Percentiles rank a stretch among this genome's conserved stretches.
phyloP scores from a whole-genome alignment of 2,888 invertebrate species.

The Dichetophora obliterata region DNA sequence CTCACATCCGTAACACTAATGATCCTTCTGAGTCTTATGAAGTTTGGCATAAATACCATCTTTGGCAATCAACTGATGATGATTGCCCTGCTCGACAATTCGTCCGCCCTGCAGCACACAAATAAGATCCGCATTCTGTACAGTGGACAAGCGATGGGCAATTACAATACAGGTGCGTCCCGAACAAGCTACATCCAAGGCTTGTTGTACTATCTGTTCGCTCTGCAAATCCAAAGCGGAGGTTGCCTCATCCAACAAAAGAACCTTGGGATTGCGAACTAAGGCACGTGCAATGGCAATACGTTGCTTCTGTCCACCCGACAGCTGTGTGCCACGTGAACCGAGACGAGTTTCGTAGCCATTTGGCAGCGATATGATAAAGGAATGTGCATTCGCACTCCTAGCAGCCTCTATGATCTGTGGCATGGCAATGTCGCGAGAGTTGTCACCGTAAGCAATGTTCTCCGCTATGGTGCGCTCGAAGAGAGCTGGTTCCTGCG shows the following conservation, averaged over 20 bases:
- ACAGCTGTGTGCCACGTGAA: slow-evolving; percentile 82
- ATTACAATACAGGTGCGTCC: slow-evolving; percentile 89
- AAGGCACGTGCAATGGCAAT: slow-evolving; percentile 87
- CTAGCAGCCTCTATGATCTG: slow-evolving; percentile 82
- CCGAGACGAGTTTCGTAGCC: slow-evolving; percentile 83
- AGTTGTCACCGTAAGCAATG: slow-evolving; percentile 89
- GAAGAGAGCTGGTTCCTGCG: slow-evolving; percentile 89
- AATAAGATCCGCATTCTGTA: slow-evolving; percentile 87
- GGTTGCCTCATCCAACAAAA: slow-evolving; percentile 83
- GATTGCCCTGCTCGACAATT: slow-evolving; percentile 84
- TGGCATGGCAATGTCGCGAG: slow-evolving; percentile 75
- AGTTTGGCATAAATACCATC: slow-evolving; percentile 78
- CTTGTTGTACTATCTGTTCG: slow-evolving; percentile 84
- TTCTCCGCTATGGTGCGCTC: slow-evolving; percentile 86
- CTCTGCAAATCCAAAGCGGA: slow-evolving; percentile 84
- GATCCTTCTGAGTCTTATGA: slow-evolving; percentile 73
- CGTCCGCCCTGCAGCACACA: slow-evolving; percentile 84
- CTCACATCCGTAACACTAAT: slow-evolving; percentile 33
- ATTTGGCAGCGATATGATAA: slow-evolving; percentile 81
- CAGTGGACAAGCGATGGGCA: slow-evolving; percentile 87
- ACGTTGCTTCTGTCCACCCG: slow-evolving; percentile 90
- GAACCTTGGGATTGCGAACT: slow-evolving; percentile 80
- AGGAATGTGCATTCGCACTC: slow-evolving; percentile 84
- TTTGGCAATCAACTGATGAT: slow-evolving; percentile 78
- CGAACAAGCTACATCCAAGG: slow-evolving; percentile 83